Evolutionary conservation across 1,140 invertebrate genomes (phyloP).

Genomic region (Drosophila insularis): DNA sequence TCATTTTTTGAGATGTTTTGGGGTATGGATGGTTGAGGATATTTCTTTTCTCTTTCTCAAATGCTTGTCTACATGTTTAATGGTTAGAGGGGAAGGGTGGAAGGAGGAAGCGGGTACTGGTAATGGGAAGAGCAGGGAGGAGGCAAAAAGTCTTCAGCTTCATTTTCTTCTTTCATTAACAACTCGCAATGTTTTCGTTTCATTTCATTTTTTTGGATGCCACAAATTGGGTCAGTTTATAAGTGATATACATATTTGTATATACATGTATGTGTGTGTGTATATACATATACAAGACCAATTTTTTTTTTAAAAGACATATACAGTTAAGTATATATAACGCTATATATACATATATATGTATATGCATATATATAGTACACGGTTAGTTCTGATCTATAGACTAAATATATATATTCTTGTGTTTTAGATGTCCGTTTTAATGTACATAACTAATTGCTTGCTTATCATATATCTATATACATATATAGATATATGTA

Average conservation of each 20-base stretch:
- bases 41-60: neutral
- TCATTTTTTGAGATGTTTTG: neutral
- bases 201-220: slow-evolving; percentile 28
- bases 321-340: slow-evolving; percentile 25
- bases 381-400: slow-evolving; percentile 13
- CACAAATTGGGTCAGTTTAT: slow-evolving; percentile 19
- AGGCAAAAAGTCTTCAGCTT: slow-evolving; percentile 1
- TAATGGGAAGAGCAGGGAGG: neutral
- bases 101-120: neutral
- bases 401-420: slow-evolving; percentile 16
- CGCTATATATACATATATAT: slow-evolving; percentile 14
- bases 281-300: slow-evolving; percentile 17
- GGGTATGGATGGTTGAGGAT: neutral
- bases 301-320: slow-evolving; percentile 22
- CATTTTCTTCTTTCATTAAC: slow-evolving; percentile 4
- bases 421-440: slow-evolving; percentile 35
- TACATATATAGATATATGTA: slow-evolving; percentile 1
- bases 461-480: slow-evolving; percentile 32
- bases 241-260: slow-evolving; percentile 12
- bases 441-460: slow-evolving; percentile 55
- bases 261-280: neutral
- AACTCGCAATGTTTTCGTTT: neutral
- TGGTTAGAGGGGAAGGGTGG: neutral
- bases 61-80: slow-evolving; percentile 4
- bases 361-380: neutral